Conservation (phyloP, 2,888 invertebrate genomes). For the Sclerodermus sp. region DNA sequence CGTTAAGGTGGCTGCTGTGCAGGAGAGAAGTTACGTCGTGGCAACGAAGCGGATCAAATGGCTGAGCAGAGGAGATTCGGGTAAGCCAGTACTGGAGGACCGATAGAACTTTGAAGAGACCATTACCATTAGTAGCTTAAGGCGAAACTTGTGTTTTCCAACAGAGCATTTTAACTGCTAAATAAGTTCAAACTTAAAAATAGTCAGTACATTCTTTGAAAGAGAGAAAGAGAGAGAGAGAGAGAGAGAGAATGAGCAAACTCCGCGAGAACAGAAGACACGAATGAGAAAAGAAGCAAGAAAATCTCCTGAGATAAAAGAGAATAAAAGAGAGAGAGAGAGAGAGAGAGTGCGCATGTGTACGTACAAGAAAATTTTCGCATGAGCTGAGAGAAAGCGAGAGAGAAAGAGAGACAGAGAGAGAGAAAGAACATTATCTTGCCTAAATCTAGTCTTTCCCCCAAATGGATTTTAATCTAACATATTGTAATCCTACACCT, state of each 20-base stretch:
- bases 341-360: too few species aligned
- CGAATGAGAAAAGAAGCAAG: conserved; percentile 2
- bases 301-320: not conserved
- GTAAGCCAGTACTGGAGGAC: too few species aligned
- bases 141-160: conserved; percentile 38
- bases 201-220: conserved; percentile 8
- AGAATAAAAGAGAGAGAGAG: conserved; percentile 6
- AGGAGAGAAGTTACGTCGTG: conserved; percentile 10
- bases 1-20: conserved; percentile 33
- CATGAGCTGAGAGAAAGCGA: not conserved
- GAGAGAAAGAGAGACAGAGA: conserved; percentile 6
- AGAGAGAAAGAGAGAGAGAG: not conserved
- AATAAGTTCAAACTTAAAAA: conserved; percentile 21
- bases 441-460: conserved; percentile 51
- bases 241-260: conserved; percentile 1
- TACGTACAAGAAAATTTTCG: too few species aligned
- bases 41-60: too few species aligned
- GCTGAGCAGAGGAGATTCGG: not conserved
- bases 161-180: conserved; percentile 32
- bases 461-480: conserved; percentile 13
- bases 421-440: conserved; percentile 29
- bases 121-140: conserved; percentile 35
- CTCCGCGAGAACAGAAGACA: not conserved
- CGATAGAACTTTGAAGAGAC: conserved; percentile 26
- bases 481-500: not conserved